Percentiles rank a stretch among this genome's conserved stretches.
These are phyloP conservation scores for Drosophila bocqueti DNA, from an alignment of 1,140 invertebrate species.

Conservation along the genomic window DNA sequence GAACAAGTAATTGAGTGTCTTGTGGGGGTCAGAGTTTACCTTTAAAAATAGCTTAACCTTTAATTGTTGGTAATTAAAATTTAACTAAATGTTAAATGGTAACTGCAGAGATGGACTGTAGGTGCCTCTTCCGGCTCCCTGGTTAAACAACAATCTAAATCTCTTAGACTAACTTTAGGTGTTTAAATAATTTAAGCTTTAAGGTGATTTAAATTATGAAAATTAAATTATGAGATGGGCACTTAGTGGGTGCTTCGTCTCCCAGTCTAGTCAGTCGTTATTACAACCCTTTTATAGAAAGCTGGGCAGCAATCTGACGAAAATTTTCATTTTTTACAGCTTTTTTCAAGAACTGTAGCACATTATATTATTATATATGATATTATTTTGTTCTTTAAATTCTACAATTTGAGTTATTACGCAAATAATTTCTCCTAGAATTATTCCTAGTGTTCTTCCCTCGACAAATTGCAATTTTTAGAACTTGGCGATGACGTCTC, in stretches of 20 bases:
- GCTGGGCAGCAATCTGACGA: no score
- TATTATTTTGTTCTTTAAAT: no score
- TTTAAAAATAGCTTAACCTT: neutral
- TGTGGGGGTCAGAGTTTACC: neutral
- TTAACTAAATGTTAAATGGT: neutral
- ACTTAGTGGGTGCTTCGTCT: neutral
- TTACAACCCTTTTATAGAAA: no score
- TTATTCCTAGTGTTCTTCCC: neutral
- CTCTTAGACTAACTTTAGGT: neutral
- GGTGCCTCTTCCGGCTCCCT: no score
- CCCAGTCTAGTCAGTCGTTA: no score
- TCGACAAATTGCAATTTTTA: constrained; percentile 47
- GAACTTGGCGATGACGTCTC: constrained; percentile 29
- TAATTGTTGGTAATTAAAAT: no score
- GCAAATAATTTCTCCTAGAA: neutral
- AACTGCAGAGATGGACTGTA: no score
- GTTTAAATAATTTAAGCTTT: neutral
- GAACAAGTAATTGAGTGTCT: neutral
- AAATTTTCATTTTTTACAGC: no score
- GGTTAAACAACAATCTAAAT: no score
- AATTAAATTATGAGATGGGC: neutral
- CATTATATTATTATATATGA: no score
- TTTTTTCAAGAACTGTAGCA: no score
- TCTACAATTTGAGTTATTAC: no score
- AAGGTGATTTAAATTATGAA: neutral